Base-by-base conservation (phyloP, 92 coral and sea anemone genomes). In the Meandrina meandrites region DNA sequence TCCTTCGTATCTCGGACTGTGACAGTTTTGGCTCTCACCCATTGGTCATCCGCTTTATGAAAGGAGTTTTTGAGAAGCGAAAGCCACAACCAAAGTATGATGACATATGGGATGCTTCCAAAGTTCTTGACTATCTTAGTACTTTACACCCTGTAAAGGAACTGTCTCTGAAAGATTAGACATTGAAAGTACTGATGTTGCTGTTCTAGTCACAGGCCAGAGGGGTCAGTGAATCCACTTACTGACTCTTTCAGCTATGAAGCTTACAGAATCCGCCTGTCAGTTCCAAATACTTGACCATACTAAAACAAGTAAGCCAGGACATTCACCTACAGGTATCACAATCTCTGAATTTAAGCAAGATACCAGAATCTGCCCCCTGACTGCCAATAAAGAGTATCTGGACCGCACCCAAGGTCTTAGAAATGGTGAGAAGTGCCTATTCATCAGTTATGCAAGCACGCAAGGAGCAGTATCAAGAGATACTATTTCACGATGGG, bases 301-400 rank as follows among this genome's bases (percentile, higher is more conserved):
- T 76, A 86, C 86, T 24, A 92, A 92, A 66, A 87, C 91, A 22
- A 87, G 90, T 51, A 90, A 87, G 60, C 93, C 93, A 24, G 78
- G 88, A 1, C 73, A 36, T 17, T 12, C 74, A 18, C 1, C 74
- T 1, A 80, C 84, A 58, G 16, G 30, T 35, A 30, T 80, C 31
- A 42, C 53, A 78, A 64, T 86, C 75, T 56, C 72, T 22, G 83
- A 64, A 30, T 78, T 86, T 56, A 37, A 60, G 48, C 71, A 53
- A 40, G 84, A 86, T 78, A 6, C 34, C 78, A 42, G 47, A 30
- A 54, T 60, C 74, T 86, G 89, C 45, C 89, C 83, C 78, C 74
- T 86, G 36, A 64, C 45, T 34, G 70, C 84, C 21, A 78, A 78
- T 16, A 86, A 80, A 36, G 89, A 78, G 81, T 86, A 86, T 42